Base-by-base conservation (phyloP, 1,140 invertebrate species). In the Apis dorsata region DNA sequence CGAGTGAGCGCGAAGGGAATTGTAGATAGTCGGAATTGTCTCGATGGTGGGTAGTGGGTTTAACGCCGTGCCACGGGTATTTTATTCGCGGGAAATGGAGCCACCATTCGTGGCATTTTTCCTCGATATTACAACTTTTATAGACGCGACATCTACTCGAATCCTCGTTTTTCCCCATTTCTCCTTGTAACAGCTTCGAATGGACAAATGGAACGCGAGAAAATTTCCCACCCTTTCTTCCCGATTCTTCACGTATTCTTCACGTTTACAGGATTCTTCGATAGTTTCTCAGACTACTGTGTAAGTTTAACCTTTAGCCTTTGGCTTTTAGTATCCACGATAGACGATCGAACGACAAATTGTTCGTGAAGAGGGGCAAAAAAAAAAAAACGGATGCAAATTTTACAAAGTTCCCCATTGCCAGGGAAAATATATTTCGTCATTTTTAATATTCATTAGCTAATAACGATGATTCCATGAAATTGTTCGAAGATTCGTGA, bases 81-180 rank as follows among this genome's bases (percentile, higher is more conserved):
- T 75, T 81, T 81, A 81, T 51, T 51, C 72, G 17, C 11, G 17
- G 21, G 7, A 66, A 66, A 72, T 34, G 66, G 17, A 9, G 15
- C n/a, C n/a, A 44, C 3, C 44, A 11, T 21, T 44, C 34, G 34
- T 11, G 34, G 12, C 63, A 51, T 66, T 68, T 59, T 57, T 59
- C 34, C 53, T 59, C 72, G 62, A 80, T 81, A 81, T 81, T 76
- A 81, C 79, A 81, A 66, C n/a, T 75, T 75, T 81, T 81, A 81
- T 51, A 13, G n/a, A 11, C 21, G 12, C n/a, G 21, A n/a, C 19
- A 13, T n/a, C 59, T 19, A 75, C 59, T 57, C 0, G 34, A 8
- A 24, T 51, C 19, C 57, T 10, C 19, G 34, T 59, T 9, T 21
- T 9, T 1, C 19, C n/a, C 59, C 57, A 60, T 63, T 72, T 60